Evolutionary conservation across 2,888 invertebrate species (phyloP), one percentile per base, ranked within the genome.

Genomic region (Bombylius discolor): DNA sequence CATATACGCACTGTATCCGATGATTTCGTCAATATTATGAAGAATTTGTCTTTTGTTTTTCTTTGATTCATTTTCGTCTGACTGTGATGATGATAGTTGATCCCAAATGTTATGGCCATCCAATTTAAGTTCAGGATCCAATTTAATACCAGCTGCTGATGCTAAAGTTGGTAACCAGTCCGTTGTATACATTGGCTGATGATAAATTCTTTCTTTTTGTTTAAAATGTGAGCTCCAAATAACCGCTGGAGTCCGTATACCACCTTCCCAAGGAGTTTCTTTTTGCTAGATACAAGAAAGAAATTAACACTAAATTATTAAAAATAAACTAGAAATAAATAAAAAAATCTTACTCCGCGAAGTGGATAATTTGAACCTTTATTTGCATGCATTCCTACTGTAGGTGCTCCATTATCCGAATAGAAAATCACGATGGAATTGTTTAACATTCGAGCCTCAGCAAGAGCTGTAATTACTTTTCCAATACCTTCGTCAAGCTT

Each of bases 351-450:
- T 73, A 85, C 87, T 23, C 89, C 89, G 69, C 85, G 78, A 12
- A 89, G 69, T n/a, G 89, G 89, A 78, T 81, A 87, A 72, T 89
- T 89, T 23, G 87, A 87, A 11, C 83, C 89, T 51, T 81, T 80
- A 71, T 91, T 94, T 52, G 77, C 68, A 66, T 83, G 81, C 51
- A 79, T 65, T 0, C 89, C 91, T 56, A 79, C 75, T 1, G 89
- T 84, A 51, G 89, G 88, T 0, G 85, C 89, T 0, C 93, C 92
- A 68, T 95, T 95, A 69, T 95, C 96, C 12, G 91, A 86, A 62
- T 87, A 81, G 68, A 95, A 96, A 1, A 91, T 72, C 53, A 96
- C 79, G 49, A 96, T 81, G 1, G 91, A 87, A 68, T 94, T 85
- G 48, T 89, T 76, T 60, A 94, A 75, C 73, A 92, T 84, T 4